phyloP scores from a whole-genome alignment of 2,888 invertebrate species.

The Hanleya hanleyi region DNA sequence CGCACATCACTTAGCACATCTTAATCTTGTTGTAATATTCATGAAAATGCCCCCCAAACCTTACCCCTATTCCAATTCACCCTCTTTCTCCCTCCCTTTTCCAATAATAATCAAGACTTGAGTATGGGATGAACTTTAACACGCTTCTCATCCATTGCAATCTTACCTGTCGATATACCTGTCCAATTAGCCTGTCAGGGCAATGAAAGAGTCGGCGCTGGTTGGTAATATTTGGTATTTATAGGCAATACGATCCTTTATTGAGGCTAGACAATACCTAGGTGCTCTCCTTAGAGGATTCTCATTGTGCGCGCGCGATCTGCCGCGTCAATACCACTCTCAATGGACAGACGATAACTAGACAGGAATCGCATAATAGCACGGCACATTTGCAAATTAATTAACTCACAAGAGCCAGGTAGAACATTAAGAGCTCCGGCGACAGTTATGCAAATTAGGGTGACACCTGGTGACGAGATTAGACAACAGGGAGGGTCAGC shows the following conservation, averaged over 20 bases:
- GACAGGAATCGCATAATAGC: background rate
- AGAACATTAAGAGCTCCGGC: background rate
- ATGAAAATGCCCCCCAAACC: no score
- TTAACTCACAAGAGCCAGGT: background rate
- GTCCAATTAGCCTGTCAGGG: background rate
- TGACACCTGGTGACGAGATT: background rate
- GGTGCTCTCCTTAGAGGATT: background rate
- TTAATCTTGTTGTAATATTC: no score
- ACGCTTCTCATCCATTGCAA: no score
- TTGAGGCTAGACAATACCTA: background rate
- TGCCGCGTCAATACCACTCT: background rate
- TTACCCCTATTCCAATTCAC: no score
- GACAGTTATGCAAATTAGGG: conserved; percentile 1
- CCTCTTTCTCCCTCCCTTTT: no score
- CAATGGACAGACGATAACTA: background rate
- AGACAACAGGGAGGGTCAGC: background rate
- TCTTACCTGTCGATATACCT: no score
- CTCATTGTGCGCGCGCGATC: background rate
- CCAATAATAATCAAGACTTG: no score
- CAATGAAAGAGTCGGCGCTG: no score
- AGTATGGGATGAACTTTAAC: no score
- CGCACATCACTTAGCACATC: no score
- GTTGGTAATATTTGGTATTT: background rate
- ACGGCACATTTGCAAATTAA: conserved; percentile 7
- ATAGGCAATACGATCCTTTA: background rate